phyloP scores from a whole-genome alignment of 35 echinoderm and acorn worm species.

The Patiria miniata region DNA sequence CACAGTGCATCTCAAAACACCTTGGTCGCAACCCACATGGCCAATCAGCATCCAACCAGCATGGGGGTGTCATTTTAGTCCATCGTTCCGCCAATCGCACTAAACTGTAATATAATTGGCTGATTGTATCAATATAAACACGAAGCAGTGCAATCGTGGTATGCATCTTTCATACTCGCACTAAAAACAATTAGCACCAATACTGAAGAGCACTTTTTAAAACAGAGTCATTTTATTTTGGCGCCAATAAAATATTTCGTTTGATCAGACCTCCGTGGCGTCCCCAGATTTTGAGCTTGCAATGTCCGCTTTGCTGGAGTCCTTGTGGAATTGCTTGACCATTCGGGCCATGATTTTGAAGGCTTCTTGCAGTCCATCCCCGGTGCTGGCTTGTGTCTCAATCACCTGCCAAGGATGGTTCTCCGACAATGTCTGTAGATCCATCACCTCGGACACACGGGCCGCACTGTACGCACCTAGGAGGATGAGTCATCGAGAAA shows the following conservation, averaged over 20 bases:
- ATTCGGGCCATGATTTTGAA: constrained; percentile 87
- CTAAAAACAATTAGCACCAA: background rate
- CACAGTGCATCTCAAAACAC: no score
- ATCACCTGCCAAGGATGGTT: constrained; percentile 81
- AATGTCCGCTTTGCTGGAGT: constrained; percentile 40
- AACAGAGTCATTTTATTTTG: background rate
- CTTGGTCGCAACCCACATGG: no score
- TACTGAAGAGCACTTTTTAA: constrained; percentile 2
- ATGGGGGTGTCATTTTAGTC: no score
- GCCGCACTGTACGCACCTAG: constrained; percentile 65
- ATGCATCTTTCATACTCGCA: no score
- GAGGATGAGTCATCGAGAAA: background rate
- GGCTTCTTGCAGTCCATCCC: constrained; percentile 82
- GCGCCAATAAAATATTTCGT: background rate
- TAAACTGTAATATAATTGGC: no score
- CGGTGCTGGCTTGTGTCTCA: constrained; percentile 80
- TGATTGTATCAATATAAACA: no score
- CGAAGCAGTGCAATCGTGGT: no score
- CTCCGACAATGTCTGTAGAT: constrained; percentile 62
- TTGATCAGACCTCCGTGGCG: constrained; percentile 49
- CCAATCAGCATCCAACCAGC: no score
- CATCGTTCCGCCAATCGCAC: no score
- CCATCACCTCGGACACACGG: constrained; percentile 72
- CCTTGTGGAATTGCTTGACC: constrained; percentile 92
- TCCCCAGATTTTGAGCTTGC: constrained; percentile 43